Evolutionary conservation across 1,140 invertebrate genomes (phyloP), one percentile per base, ranked within the genome.

Genomic region (Bombus pyrosoma): DNA sequence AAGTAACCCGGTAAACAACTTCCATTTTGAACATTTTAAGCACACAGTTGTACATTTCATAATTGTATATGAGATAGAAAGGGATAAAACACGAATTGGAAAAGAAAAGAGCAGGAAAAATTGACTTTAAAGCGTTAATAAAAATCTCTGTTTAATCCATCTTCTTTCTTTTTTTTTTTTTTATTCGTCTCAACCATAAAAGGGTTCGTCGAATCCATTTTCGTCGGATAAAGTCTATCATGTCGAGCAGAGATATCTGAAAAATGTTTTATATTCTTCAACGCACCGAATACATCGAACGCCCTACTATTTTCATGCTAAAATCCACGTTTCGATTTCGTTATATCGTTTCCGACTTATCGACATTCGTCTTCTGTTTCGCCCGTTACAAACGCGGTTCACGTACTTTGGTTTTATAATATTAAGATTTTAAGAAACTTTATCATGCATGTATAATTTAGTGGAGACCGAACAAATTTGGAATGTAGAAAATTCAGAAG

Each of bases 241-340:
- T 13, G 32, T 39, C 15, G 59, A 53, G 13, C 15, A 43, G 28
- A 59, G 32, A 77, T 78, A 69, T 69, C 32, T 79, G 82, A 41
- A 84, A 79, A 84, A 84, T 79, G 75, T 57, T 69, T 47, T 41
- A 59, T 47, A 83, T 76, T 59, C 81, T 83, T 83, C 81, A 68
- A 64, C 59, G 57, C 41, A 47, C 57, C 71, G 57, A 53, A 82
- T 66, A 82, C 43, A 76, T 83, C 59, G 73, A 12, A n/a, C 43
- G 73, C 66, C 81, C 8, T 39, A 68, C 81, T 47, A 83, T 83
- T 83, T 66, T 66, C 32, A 83, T 83, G 81, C 81, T 83, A 83
- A 83, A 83, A 76, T 76, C 81, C 57, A 32, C 22, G 64, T 76
- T 76, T 83, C 59, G 28, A 41, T 83, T 66, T 76, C 71, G 81